These are phyloP conservation scores for Ophion ventricosus DNA, from an alignment of 2,888 invertebrate species.

Conservation along the genomic window DNA sequence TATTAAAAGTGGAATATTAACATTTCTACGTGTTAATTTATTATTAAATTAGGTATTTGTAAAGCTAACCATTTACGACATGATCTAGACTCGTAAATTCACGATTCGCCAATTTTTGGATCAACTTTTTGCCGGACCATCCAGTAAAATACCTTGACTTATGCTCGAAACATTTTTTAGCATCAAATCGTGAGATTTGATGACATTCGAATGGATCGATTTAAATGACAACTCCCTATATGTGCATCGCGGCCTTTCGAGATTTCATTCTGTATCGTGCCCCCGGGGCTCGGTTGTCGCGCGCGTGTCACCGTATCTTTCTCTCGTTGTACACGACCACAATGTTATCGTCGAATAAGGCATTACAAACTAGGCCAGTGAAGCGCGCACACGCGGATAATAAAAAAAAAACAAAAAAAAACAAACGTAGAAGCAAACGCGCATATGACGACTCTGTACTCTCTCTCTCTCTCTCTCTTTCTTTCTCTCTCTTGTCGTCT, in stretches of 20 bases:
- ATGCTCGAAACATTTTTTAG: too few relatives aligned
- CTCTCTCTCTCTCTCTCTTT: constrained; percentile 24
- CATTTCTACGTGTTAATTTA: too few relatives aligned
- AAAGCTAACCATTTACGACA: too few relatives aligned
- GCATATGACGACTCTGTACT: not conserved
- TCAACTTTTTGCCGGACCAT: too few relatives aligned
- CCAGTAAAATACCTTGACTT: too few relatives aligned
- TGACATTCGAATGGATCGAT: not conserved
- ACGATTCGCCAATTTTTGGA: too few relatives aligned
- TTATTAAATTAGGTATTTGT: too few relatives aligned
- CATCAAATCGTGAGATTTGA: too few relatives aligned
- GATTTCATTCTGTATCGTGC: constrained; percentile 23
- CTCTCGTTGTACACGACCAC: constrained; percentile 27
- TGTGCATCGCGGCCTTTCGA: constrained; percentile 27
- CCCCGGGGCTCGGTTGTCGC: constrained; percentile 19
- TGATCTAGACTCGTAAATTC: too few relatives aligned
- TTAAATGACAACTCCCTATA: not conserved
- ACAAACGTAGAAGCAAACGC: not conserved
- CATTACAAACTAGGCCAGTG: constrained; percentile 55
- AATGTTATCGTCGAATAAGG: constrained; percentile 43
- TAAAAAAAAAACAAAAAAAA: not conserved
- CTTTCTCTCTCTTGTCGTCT: not conserved
- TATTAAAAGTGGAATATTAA: too few relatives aligned
- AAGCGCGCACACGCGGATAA: constrained; percentile 19
- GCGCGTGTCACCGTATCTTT: constrained; percentile 24